Base-by-base conservation (phyloP, 2,113 vertebrate species). In the Zootoca vivipara region DNA sequence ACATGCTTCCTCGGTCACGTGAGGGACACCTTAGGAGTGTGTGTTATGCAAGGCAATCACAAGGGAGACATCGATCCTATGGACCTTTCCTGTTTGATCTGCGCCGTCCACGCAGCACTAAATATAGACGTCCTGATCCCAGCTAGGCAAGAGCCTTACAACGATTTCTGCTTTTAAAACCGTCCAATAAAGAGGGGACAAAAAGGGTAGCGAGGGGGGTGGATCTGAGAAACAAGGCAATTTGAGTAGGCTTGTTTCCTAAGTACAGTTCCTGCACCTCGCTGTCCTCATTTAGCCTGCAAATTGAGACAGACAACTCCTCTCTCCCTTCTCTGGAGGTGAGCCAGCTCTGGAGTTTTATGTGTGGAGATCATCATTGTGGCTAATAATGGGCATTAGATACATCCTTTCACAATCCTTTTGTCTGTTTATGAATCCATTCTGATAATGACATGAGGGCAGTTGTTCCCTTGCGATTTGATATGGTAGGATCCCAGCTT, bases 261-360 rank as follows among this genome's bases (percentile, higher is more conserved):
- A 16, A 69, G 42, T 82, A 26, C 26, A 42, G 28, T 28, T 26
- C 74, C 69, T 40, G 20, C 64, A 7, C 16, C 78, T 7, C 62
- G 12, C 26, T 28, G 3, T 77, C 64, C 78, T 82, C 20, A 20
- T 81, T 78, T 82, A n/a, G 35, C n/a, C 52, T n/a, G 67, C 26
- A 83, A n/a, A 52, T 2, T 40, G 30, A 58, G 40, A 24, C 20
- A 13, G 38, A 20, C 46, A 33, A 4, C 1, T 24, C 22, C 24
- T 35, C 33, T n/a, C 15, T 7, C 18, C 24, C 9, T 24, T 33
- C 64, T 52, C 2, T 38, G 38, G 24, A 33, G 24, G 40, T 12
- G 0, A 4, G 67, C 83, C 18, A 5, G 0, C 20, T 80, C 46
- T 67, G 3, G 1, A 28, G n/a, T 56, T 9, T 56, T 84, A 5